Percentiles rank a stretch among this genome's conserved stretches.
Conservation (phyloP, 1,140 invertebrate species). For the Phortica variegata region DNA sequence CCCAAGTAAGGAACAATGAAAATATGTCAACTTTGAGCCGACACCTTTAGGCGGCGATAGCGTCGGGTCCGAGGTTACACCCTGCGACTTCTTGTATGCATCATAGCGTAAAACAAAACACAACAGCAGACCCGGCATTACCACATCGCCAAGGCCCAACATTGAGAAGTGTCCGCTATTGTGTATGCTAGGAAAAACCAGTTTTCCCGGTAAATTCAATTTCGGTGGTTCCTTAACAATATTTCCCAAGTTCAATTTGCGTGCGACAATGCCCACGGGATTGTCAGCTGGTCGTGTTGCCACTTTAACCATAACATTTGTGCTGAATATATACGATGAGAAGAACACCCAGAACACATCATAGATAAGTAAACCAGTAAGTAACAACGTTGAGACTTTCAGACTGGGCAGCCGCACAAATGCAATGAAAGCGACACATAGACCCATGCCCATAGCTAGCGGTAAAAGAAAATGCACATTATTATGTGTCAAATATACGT, state of each 20-base stretch:
- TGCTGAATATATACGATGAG: conserved; percentile 97
- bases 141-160: conserved; percentile 94
- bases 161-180: conserved; percentile 95
- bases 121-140: conserved; percentile 94
- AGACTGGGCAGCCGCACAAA: conserved; percentile 93
- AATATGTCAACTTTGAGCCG: conserved; percentile 73
- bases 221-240: conserved; percentile 88
- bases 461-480: conserved; percentile 54
- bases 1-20: conserved; percentile 97
- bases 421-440: conserved; percentile 97
- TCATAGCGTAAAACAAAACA: conserved; percentile 96
- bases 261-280: conserved; percentile 89
- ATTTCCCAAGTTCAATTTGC: conserved; percentile 85
- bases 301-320: conserved; percentile 97
- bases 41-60: conserved; percentile 50
- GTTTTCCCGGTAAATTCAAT: conserved; percentile 91
- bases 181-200: conserved; percentile 96
- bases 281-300: conserved; percentile 87
- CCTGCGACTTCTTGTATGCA: conserved; percentile 86
- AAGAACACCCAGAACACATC: conserved; percentile 99
- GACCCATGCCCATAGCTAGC: conserved; percentile 93
- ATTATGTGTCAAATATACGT: not conserved
- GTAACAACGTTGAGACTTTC: conserved; percentile 92
- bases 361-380: conserved; percentile 92
- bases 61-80: conserved; percentile 52